phyloP scores from a whole-genome alignment of 2,888 invertebrate species.

The Melieria omissa region DNA sequence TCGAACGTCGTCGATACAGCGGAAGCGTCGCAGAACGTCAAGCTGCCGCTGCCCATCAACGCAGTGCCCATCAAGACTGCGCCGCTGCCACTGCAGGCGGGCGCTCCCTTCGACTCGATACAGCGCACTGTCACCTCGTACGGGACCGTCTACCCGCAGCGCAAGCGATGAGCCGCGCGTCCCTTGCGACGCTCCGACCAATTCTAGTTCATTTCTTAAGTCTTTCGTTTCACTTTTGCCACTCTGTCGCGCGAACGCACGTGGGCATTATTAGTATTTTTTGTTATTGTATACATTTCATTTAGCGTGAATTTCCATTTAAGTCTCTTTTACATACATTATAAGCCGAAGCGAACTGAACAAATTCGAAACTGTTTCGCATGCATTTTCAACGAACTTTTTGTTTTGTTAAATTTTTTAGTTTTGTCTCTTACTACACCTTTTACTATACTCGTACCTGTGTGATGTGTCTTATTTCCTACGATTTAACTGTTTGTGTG shows the following conservation, averaged over 20 bases:
- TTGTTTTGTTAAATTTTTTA: too few relatives aligned
- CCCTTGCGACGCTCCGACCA: background rate
- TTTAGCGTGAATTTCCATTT: constrained; percentile 7
- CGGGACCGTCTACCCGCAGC: constrained; percentile 57
- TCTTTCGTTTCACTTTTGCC: background rate
- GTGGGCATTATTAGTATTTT: background rate
- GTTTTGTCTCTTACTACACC: too few relatives aligned
- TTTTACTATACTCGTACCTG: too few relatives aligned
- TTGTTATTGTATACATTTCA: background rate
- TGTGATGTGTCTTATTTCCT: too few relatives aligned
- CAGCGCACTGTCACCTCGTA: constrained; percentile 57
- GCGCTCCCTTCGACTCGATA: constrained; percentile 57
- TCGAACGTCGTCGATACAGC: constrained; percentile 3
- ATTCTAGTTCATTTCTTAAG: constrained; percentile 35
- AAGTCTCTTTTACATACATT: background rate
- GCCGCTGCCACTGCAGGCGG: constrained; percentile 57
- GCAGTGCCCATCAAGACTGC: constrained; percentile 56
- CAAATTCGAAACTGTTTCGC: too few relatives aligned
- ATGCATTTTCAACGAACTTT: too few relatives aligned
- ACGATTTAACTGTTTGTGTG: too few relatives aligned
- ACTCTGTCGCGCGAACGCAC: background rate
- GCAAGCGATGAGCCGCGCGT: constrained; percentile 33
- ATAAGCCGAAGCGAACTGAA: too few relatives aligned
- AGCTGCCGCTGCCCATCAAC: constrained; percentile 58
- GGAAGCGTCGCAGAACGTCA: constrained; percentile 53